These are phyloP conservation scores for Amiota communis DNA, from an alignment of 2,888 invertebrate genomes.

Conservation along the genomic window DNA sequence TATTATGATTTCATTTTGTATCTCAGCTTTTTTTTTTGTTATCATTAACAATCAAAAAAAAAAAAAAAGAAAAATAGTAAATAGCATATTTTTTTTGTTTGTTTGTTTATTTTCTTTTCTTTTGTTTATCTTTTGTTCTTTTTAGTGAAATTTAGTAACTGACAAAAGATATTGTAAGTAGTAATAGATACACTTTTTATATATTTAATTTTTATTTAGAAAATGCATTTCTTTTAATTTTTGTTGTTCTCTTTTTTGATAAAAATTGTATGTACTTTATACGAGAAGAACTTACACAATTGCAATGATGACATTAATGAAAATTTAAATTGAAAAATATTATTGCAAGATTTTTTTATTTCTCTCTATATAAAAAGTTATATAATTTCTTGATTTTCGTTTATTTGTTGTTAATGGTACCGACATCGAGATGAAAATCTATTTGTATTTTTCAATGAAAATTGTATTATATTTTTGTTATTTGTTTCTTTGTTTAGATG, in stretches of 20 bases:
- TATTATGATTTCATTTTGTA: not conserved
- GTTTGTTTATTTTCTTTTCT: constrained; percentile 12
- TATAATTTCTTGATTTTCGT: no score
- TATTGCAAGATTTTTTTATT: no score
- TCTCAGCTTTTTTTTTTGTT: constrained; percentile 15
- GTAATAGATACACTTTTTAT: constrained; percentile 42
- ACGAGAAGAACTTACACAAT: no score
- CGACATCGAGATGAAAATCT: no score
- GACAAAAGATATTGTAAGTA: constrained; percentile 55
- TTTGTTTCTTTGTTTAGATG: no score
- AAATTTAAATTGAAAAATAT: no score
- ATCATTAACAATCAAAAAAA: constrained; percentile 34
- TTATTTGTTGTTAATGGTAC: no score
- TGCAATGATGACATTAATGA: no score
- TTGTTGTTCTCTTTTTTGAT: constrained; percentile 46
- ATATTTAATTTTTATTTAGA: constrained; percentile 33
- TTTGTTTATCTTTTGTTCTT: constrained; percentile 10
- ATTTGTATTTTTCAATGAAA: no score
- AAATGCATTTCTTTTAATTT: not conserved
- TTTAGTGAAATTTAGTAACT: constrained; percentile 53
- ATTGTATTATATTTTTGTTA: no score
- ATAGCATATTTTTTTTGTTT: constrained; percentile 29
- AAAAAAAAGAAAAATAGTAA: constrained; percentile 36
- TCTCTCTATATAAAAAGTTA: no score
- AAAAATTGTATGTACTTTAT: no score